Evolutionary conservation across 1,140 invertebrate genomes (phyloP).

Genomic region (Drosophila tristis): DNA sequence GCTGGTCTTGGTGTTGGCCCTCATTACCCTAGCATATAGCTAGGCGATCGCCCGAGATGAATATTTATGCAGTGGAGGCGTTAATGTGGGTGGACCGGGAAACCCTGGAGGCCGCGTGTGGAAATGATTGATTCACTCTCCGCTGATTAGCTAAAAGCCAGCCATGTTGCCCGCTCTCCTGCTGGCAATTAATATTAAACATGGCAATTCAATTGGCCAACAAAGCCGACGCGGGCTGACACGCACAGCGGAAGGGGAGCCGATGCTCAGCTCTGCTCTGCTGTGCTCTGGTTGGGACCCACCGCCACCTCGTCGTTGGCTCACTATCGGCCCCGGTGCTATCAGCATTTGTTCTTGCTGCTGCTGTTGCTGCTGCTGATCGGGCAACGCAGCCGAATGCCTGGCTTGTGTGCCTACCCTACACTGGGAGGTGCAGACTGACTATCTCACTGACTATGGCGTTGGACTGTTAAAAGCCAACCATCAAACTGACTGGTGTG

Average conservation of each 20-base stretch:
- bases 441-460: no score
- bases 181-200: conserved; percentile 72
- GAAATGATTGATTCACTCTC: conserved; percentile 70
- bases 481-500: no score
- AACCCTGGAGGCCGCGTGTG: conserved; percentile 60
- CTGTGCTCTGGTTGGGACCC: not conserved
- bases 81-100: conserved; percentile 44
- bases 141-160: conserved; percentile 59
- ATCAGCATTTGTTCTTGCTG: conserved; percentile 32
- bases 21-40: conserved; percentile 26
- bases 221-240: conserved; percentile 16
- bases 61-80: conserved; percentile 35
- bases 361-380: conserved; percentile 13
- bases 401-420: conserved; percentile 13
- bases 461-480: no score
- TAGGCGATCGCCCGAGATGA: conserved; percentile 16
- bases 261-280: no score
- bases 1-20: conserved; percentile 3
- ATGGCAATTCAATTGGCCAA: conserved; percentile 58
- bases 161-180: conserved; percentile 44
- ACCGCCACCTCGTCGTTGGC: conserved; percentile 12
- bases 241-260: conserved; percentile 27
- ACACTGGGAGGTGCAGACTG: not conserved
- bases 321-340: conserved; percentile 30
- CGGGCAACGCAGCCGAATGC: conserved; percentile 2